These are phyloP conservation scores for Pachypanchax playfairii DNA, from an alignment of 2,113 vertebrate species.

Conservation along the genomic window DNA sequence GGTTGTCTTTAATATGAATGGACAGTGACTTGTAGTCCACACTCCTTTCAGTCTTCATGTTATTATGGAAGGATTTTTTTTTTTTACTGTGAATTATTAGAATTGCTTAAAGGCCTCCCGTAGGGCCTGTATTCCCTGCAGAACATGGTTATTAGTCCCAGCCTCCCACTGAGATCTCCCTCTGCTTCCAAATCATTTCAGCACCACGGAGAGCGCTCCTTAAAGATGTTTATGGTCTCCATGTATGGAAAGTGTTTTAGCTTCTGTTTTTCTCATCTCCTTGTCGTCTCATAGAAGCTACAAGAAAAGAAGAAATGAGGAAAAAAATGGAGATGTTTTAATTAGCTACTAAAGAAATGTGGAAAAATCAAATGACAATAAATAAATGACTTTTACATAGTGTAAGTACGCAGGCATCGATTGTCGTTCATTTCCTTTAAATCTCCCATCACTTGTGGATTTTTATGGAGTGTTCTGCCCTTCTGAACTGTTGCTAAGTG, in stretches of 20 bases:
- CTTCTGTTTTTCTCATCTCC: constrained; percentile 4
- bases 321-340: too few relatives aligned
- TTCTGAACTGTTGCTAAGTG: constrained; percentile 6
- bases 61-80: constrained; percentile 47
- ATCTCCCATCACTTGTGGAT: background rate
- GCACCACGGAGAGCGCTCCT: constrained; percentile 62
- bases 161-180: constrained; percentile 38
- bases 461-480: constrained; percentile 14
- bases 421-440: constrained; percentile 2
- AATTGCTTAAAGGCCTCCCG: constrained; percentile 59
- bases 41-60: constrained; percentile 39
- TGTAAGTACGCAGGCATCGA: background rate
- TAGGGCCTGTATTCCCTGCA: constrained; percentile 48
- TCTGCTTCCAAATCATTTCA: constrained; percentile 49
- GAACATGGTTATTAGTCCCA: constrained; percentile 51
- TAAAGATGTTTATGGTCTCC: constrained; percentile 19
- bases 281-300: constrained; percentile 4
- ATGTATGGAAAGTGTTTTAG: background rate
- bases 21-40: constrained; percentile 48
- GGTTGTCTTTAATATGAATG: constrained; percentile 38
- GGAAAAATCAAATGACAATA: background rate
- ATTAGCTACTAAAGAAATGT: background rate
- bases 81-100: constrained; percentile 57
- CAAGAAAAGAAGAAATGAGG: constrained; percentile 7
- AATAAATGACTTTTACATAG: background rate